Conservation (phyloP, 2,797 vertebrate species). For the Ataeniobius toweri region DNA sequence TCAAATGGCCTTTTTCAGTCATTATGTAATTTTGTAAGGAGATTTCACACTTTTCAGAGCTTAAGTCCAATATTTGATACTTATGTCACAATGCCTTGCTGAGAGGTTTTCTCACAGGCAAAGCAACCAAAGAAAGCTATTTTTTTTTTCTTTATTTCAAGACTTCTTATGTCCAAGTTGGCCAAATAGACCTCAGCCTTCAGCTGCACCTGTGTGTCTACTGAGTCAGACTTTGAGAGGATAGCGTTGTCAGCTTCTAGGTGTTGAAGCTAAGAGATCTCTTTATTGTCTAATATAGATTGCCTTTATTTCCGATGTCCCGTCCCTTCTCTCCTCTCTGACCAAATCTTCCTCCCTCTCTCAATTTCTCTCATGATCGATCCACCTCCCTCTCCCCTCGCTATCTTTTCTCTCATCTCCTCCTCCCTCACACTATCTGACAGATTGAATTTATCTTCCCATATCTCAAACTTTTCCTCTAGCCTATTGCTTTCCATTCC, state of each 20-base stretch:
- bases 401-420: slow-evolving; percentile 62
- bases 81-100: slow-evolving; percentile 30
- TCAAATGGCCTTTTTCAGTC: slow-evolving; percentile 63
- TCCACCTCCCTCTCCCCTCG: slow-evolving; percentile 55
- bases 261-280: slow-evolving; percentile 49
- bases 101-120: neutral
- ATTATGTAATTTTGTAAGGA: slow-evolving; percentile 72
- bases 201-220: slow-evolving; percentile 22
- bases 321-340: slow-evolving; percentile 44
- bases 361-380: slow-evolving; percentile 70
- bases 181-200: neutral
- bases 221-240: slow-evolving; percentile 32
- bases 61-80: slow-evolving; percentile 44
- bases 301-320: slow-evolving; percentile 63
- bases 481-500: slow-evolving; percentile 49
- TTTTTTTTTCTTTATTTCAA: slow-evolving; percentile 15
- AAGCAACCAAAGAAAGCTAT: slow-evolving; percentile 29
- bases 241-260: slow-evolving; percentile 52
- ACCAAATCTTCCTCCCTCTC: slow-evolving; percentile 53
- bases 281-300: slow-evolving; percentile 69
- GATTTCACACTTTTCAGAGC: slow-evolving; percentile 71
- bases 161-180: slow-evolving; percentile 26
- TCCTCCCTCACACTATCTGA: slow-evolving; percentile 77
- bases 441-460: slow-evolving; percentile 70
- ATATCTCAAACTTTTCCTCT: slow-evolving; percentile 61